phyloP scores from a whole-genome alignment of 2,888 invertebrate species.

The Drosophila neoperkinsi region DNA sequence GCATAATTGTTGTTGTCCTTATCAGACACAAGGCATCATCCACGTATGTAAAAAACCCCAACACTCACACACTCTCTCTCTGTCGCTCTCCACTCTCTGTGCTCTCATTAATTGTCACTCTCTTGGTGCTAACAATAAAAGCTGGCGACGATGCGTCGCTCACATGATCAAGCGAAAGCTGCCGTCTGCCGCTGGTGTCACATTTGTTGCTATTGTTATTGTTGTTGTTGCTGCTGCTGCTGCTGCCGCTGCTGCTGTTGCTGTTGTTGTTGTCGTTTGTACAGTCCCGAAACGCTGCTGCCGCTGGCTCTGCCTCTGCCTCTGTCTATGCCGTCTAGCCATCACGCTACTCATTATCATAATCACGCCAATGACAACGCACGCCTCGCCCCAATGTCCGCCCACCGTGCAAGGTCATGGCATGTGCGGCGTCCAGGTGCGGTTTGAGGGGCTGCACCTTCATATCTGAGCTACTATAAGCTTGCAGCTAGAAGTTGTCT shows the following conservation, averaged over 20 bases:
- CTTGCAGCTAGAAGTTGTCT: slow-evolving; percentile 6
- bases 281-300: slow-evolving; percentile 47
- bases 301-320: background rate
- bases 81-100: slow-evolving; percentile 8
- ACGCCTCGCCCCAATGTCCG: slow-evolving; percentile 34
- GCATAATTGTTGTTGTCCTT: slow-evolving; percentile 26
- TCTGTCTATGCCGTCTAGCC: slow-evolving; percentile 11
- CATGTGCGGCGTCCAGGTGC: slow-evolving; percentile 43
- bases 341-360: slow-evolving; percentile 64
- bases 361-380: slow-evolving; percentile 60
- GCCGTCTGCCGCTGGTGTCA: slow-evolving; percentile 24
- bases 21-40: slow-evolving; percentile 34
- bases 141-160: slow-evolving; percentile 61
- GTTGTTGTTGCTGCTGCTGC: slow-evolving; percentile 20
- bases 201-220: slow-evolving; percentile 13
- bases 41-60: slow-evolving; percentile 11
- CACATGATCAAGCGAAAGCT: slow-evolving; percentile 63
- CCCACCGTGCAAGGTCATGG: slow-evolving; percentile 70
- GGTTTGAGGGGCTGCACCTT: slow-evolving; percentile 25
- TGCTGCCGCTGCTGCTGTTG: background rate
- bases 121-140: slow-evolving; percentile 46
- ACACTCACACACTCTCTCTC: background rate
- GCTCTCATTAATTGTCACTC: slow-evolving; percentile 17
- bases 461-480: background rate
- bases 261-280: slow-evolving; percentile 26